Conservation (phyloP, 2,797 vertebrate species). For the Hoplostethus atlanticus region DNA sequence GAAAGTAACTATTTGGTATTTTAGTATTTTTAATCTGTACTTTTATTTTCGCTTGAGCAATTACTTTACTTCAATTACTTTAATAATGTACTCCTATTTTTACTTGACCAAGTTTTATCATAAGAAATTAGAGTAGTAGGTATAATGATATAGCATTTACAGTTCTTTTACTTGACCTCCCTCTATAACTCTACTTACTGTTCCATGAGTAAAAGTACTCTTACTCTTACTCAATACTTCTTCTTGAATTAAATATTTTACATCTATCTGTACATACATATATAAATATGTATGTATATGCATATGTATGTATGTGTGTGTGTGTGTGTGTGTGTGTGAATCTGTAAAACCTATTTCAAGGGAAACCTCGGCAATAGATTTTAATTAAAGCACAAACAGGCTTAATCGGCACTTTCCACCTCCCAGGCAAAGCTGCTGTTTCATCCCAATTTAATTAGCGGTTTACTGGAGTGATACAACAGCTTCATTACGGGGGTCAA, state of each 20-base stretch:
- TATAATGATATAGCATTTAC: too few species aligned
- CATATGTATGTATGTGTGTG: constrained; percentile 7
- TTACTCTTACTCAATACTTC: not conserved
- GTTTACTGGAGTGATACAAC: constrained; percentile 80
- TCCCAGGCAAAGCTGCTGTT: constrained; percentile 75
- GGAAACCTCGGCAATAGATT: constrained; percentile 70
- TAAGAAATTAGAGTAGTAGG: too few species aligned
- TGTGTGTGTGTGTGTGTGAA: constrained; percentile 7
- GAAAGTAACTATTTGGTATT: too few species aligned
- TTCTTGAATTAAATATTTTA: not conserved
- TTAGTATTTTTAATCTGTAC: too few species aligned
- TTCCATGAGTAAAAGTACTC: too few species aligned
- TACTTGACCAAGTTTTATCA: too few species aligned
- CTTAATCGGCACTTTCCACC: constrained; percentile 79
- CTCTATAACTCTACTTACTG: too few species aligned
- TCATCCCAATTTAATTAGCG: constrained; percentile 84
- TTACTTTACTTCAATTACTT: too few species aligned
- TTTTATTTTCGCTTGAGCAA: too few species aligned
- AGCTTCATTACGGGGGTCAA: constrained; percentile 83
- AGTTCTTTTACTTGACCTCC: too few species aligned
- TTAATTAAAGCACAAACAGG: constrained; percentile 83
- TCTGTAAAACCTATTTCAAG: constrained; percentile 42
- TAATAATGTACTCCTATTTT: too few species aligned
- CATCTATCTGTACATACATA: too few species aligned
- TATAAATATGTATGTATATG: constrained; percentile 2